Evolutionary conservation across 2,113 vertebrate genomes (phyloP), one percentile per base, ranked within the genome.

Genomic region (Ellobius talpinus): DNA sequence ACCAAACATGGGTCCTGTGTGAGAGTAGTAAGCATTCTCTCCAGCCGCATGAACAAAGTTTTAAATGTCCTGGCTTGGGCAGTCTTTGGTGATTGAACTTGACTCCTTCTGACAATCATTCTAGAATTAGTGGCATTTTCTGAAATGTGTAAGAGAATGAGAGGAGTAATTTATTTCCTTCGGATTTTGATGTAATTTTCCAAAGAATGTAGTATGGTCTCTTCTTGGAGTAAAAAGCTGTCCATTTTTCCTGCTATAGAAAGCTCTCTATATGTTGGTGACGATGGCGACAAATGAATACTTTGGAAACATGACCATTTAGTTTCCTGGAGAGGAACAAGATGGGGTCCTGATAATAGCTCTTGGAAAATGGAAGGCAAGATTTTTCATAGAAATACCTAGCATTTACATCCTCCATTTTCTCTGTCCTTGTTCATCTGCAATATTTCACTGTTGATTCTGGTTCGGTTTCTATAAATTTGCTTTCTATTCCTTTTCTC

Each of bases 391-490:
- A 95, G 66, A 94, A 92, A 95, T 74, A 81, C 7, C 9, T 39
- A 97, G 82, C 66, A 95, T 58, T 87, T 82, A 39, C 73, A 92
- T 93, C 42, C 36, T 77, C 81, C 16, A 24, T 82, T 89, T 93
- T 77, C 36, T 93, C 77, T 31, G 72, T 87, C 52, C 86, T 16
- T 91, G 91, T 52, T 88, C 77, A 84, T 78, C 86, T 97, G 77
- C 39, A 97, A 17, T 95, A 94, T 94, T 90, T 93, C 61, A 76
- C 90, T 95, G 89, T 95, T 96, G 87, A 97, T 92, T 96, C 50
- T 97, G 93, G 91, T 95, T 94, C 55, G 11, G 26, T 79, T 94
- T 93, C 78, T 95, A 90, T 93, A 96, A 90, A 96, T 96, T 97
- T 97, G 24, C 86, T 95, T 97, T 93, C 82, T 50, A 78, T 45